These are phyloP conservation scores for Ardeotis arabs DNA, from an alignment of 2,113 vertebrate genomes.

Conservation along the genomic window DNA sequence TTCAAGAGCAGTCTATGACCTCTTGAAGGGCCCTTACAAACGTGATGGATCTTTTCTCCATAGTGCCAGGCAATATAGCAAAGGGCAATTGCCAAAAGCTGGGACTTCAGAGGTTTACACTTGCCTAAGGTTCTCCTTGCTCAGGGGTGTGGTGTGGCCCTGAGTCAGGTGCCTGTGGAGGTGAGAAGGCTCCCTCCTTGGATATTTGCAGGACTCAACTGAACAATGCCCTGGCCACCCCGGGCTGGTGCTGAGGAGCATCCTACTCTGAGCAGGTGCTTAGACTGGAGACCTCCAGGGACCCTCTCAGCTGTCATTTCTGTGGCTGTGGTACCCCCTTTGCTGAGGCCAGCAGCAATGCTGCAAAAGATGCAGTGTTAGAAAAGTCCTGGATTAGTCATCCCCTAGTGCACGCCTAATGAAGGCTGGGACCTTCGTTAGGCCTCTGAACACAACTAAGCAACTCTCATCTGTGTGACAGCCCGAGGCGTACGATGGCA, in stretches of 20 bases:
- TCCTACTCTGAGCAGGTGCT: not conserved
- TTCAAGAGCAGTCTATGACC: not conserved
- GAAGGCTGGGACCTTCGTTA: not conserved
- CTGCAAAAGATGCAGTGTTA: not conserved
- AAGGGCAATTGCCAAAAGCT: not conserved
- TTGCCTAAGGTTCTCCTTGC: not conserved
- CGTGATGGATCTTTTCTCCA: not conserved
- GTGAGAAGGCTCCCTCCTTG: not conserved
- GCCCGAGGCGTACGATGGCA: not conserved
- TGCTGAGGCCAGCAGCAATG: not conserved
- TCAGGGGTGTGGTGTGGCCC: not conserved
- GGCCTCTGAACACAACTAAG: not conserved
- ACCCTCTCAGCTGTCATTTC: not conserved
- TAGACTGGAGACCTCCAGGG: not conserved
- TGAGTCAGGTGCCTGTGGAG: not conserved
- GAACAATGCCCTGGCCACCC: accelerated
- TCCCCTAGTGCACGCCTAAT: accelerated
- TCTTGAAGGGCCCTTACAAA: not conserved
- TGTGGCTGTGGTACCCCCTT: not conserved
- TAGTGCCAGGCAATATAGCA: not conserved
- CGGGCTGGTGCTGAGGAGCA: not conserved
- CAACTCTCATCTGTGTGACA: accelerated
- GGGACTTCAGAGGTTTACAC: not conserved
- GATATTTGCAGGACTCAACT: not conserved
- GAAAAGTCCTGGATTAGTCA: not conserved